phyloP scores from a whole-genome alignment of 2,113 vertebrate genomes.

The Erythrolamprus reginae region DNA sequence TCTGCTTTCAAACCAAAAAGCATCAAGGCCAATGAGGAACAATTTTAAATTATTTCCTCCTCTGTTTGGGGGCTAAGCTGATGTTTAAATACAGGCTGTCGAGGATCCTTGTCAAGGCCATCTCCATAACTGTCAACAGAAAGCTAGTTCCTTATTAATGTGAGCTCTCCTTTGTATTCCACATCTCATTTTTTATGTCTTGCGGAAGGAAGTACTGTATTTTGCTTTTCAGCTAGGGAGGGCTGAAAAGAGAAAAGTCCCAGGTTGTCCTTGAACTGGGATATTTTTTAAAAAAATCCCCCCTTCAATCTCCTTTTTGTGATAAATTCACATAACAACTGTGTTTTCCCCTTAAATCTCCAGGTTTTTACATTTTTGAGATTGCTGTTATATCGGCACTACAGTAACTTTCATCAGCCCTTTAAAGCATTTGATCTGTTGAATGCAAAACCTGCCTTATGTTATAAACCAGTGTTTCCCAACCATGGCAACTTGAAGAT shows the following conservation, averaged over 20 bases:
- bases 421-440: background rate
- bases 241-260: background rate
- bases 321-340: background rate
- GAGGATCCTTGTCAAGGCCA: background rate
- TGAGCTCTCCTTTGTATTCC: background rate
- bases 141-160: background rate
- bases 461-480: background rate
- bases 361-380: background rate
- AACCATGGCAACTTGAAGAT: background rate
- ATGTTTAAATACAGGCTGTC: background rate
- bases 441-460: background rate
- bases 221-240: background rate
- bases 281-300: background rate
- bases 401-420: background rate
- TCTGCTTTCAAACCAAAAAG: background rate
- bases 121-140: background rate
- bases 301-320: background rate
- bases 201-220: background rate
- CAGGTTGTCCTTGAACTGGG: background rate
- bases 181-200: background rate
- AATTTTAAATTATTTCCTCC: background rate
- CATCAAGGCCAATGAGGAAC: background rate
- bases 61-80: background rate
- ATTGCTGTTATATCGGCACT: background rate
- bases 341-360: background rate